Evolutionary conservation across 1,140 invertebrate genomes (phyloP).

Genomic region (Aphaenogaster ashmeadi): DNA sequence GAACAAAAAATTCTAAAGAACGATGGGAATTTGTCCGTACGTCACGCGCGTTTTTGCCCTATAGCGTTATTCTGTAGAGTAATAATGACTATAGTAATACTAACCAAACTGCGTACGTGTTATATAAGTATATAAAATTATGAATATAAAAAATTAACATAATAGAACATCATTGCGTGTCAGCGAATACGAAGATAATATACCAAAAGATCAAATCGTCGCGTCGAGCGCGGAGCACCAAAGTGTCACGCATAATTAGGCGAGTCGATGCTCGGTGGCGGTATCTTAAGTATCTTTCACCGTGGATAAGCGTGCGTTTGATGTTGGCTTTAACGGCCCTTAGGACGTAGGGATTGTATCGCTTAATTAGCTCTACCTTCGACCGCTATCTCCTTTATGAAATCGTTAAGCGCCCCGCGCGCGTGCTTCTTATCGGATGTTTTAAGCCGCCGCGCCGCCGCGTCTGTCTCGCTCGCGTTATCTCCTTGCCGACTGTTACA

Average conservation of each 20-base stretch:
- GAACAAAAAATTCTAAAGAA: too few relatives aligned
- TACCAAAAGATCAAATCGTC: not conserved
- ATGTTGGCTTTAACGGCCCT: slow-evolving; percentile 77
- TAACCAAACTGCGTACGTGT: not conserved
- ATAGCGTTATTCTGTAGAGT: too few relatives aligned
- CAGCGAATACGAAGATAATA: not conserved
- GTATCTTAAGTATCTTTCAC: slow-evolving; percentile 79
- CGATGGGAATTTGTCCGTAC: too few relatives aligned
- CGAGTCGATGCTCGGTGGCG: slow-evolving; percentile 63
- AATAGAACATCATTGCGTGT: not conserved
- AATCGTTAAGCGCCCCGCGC: slow-evolving; percentile 78
- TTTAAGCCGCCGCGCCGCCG: slow-evolving; percentile 63
- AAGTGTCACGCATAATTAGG: slow-evolving; percentile 78
- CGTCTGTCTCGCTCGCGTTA: slow-evolving; percentile 53
- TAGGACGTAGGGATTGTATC: slow-evolving; percentile 78
- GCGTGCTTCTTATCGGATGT: slow-evolving; percentile 78
- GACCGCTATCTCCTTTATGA: slow-evolving; percentile 79
- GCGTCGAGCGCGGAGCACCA: slow-evolving; percentile 33
- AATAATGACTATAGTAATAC: too few relatives aligned
- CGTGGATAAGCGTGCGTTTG: slow-evolving; percentile 75
- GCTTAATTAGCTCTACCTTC: slow-evolving; percentile 81
- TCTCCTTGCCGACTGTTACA: slow-evolving; percentile 59
- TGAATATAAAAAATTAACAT: not conserved
- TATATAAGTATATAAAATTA: slow-evolving; percentile 15
- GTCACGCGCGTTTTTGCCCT: too few relatives aligned